Percentiles rank a stretch among this genome's conserved stretches.
Conservation (phyloP, 2,113 vertebrate genomes). For the Mixornis gularis region DNA sequence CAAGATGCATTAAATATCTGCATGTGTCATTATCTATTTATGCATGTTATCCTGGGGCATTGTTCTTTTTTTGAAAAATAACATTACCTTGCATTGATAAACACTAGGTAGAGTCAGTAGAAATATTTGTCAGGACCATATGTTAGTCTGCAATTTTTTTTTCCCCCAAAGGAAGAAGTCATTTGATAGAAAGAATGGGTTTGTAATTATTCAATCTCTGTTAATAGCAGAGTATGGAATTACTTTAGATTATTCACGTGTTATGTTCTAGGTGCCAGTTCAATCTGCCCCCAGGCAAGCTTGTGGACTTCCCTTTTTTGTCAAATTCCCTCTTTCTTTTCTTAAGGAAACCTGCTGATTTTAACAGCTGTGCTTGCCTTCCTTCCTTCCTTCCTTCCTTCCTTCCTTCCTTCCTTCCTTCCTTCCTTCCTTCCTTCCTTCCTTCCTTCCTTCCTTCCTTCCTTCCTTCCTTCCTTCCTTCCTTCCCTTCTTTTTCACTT, state of each 20-base stretch:
- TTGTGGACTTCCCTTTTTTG: background rate
- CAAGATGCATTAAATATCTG: background rate
- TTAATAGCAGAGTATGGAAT: constrained; percentile 13
- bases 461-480: background rate
- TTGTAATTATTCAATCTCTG: background rate
- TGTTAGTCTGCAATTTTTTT: background rate
- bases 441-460: background rate
- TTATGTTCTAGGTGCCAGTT: background rate
- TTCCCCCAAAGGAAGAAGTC: background rate
- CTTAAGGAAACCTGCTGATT: constrained; percentile 3
- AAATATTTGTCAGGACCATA: constrained; percentile 20
- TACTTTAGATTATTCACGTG: background rate
- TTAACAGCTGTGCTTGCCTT: background rate
- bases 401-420: background rate
- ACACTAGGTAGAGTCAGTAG: constrained; percentile 10
- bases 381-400: background rate
- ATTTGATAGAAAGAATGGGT: background rate
- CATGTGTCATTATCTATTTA: constrained; percentile 32
- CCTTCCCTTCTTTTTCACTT: no score
- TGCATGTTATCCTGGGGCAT: background rate
- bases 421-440: no score
- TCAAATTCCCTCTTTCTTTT: background rate
- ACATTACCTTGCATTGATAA: constrained; percentile 37
- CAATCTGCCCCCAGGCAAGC: background rate
- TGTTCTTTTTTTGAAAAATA: constrained; percentile 23